phyloP scores from a whole-genome alignment of 2,113 vertebrate species.

The Psittacara wagleri region DNA sequence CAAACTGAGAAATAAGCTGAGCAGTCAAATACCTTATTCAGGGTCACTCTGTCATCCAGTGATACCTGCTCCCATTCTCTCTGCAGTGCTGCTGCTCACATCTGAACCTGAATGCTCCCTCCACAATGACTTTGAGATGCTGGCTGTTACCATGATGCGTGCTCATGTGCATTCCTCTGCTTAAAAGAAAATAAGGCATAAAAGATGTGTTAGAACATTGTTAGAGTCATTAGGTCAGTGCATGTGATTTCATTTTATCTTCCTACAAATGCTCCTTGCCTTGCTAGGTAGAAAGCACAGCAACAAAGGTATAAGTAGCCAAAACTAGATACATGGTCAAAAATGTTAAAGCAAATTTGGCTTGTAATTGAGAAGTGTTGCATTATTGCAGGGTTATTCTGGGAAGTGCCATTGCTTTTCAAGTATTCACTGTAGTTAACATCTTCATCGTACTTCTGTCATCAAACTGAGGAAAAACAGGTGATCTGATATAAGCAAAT shows the following conservation, averaged over 20 bases:
- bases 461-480: background rate
- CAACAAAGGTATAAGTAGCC: background rate
- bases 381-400: background rate
- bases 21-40: background rate
- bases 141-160: background rate
- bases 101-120: background rate
- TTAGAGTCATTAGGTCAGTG: background rate
- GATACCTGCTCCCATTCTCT: background rate
- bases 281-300: background rate
- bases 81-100: background rate
- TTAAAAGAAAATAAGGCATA: background rate
- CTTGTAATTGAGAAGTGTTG: background rate
- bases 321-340: background rate
- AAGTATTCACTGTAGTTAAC: background rate
- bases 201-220: background rate
- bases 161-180: fast-evolving
- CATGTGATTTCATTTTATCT: background rate
- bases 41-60: background rate
- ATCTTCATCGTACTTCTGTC: background rate
- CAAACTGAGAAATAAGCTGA: background rate
- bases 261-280: background rate
- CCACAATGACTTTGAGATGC: background rate
- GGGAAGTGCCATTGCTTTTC: background rate
- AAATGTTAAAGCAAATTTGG: background rate
- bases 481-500: background rate